Evolutionary conservation across 1,140 invertebrate species (phyloP).

Genomic region (Alviniconcha marisindica): DNA sequence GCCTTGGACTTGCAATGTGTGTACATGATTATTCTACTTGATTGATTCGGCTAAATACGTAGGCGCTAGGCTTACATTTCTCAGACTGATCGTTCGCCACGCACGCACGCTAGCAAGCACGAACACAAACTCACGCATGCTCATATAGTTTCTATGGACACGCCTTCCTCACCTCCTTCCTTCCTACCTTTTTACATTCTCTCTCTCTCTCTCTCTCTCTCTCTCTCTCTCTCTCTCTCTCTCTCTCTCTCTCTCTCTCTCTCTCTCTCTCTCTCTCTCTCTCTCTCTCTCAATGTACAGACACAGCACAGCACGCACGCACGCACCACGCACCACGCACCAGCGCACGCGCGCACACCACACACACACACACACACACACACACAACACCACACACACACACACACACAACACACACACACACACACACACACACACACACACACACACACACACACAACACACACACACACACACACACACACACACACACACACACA

Average conservation of each 20-base stretch:
- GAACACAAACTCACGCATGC: too few species aligned
- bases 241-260: not conserved
- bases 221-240: conserved; percentile 10
- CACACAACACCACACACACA: not conserved
- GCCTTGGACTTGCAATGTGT: not conserved
- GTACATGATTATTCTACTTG: not conserved
- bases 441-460: conserved; percentile 1
- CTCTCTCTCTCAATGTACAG: too few species aligned
- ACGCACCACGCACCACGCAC: too few species aligned
- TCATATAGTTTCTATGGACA: not conserved
- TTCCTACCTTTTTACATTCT: not conserved
- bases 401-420: not conserved
- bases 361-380: not conserved
- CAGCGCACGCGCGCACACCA: not conserved
- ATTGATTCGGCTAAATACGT: not conserved
- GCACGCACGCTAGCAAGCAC: too few species aligned
- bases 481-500: not conserved
- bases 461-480: not conserved
- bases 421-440: not conserved
- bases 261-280: too few species aligned
- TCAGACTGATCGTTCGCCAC: not conserved
- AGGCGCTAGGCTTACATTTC: not conserved
- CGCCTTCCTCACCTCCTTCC: not conserved
- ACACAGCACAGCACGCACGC: too few species aligned
- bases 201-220: conserved; percentile 7